phyloP scores from a whole-genome alignment of 2,797 vertebrate genomes.

The Parambassis ranga region DNA sequence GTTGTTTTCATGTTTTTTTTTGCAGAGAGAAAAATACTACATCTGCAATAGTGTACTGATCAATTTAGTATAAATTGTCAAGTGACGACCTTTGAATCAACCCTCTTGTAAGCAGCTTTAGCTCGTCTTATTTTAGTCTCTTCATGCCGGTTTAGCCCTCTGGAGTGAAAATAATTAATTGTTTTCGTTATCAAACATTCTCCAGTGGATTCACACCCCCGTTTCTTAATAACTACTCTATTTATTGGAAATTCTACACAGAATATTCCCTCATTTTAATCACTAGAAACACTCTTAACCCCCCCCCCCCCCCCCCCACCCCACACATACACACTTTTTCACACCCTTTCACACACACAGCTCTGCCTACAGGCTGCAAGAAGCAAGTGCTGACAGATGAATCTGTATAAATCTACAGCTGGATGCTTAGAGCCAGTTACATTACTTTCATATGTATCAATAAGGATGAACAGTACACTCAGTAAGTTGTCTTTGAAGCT shows the following conservation, averaged over 20 bases:
- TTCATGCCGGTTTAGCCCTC: conserved; percentile 52
- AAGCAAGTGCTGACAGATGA: conserved; percentile 47
- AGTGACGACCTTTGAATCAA: conserved; percentile 40
- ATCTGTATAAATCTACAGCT: conserved; percentile 49
- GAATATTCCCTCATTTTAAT: conserved; percentile 38
- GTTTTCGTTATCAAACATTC: conserved; percentile 73
- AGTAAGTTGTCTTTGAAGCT: background rate
- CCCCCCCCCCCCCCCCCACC: conserved; percentile 27
- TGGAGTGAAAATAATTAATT: conserved; percentile 69
- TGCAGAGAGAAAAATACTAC: background rate
- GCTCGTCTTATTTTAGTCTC: conserved; percentile 50
- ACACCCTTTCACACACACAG: conserved; percentile 10
- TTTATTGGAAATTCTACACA: conserved; percentile 59
- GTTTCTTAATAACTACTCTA: conserved; percentile 62
- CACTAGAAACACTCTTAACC: no score
- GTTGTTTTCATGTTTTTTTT: conserved; percentile 7
- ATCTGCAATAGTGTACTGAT: conserved; percentile 45
- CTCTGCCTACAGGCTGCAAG: conserved; percentile 37
- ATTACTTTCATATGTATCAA: conserved; percentile 24
- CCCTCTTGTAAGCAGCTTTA: conserved; percentile 31
- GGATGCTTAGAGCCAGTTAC: conserved; percentile 27
- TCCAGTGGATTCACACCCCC: conserved; percentile 52
- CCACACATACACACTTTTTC: background rate
- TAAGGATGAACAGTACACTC: background rate
- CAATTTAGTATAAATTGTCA: conserved; percentile 43